Base-by-base conservation (phyloP, 2,113 vertebrate species). In the Silurus asotus region DNA sequence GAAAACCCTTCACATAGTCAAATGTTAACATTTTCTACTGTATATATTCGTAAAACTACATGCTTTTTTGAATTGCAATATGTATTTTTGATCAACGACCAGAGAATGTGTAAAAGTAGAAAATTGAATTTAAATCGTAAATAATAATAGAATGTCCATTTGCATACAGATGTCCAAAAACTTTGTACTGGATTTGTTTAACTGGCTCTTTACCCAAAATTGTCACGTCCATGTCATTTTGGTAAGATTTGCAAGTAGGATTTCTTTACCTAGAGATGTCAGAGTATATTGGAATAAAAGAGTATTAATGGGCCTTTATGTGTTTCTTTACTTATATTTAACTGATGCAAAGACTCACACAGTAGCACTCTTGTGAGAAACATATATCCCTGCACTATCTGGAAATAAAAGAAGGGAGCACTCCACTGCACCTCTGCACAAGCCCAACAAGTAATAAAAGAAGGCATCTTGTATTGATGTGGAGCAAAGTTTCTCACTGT, bases 401-500 rank as follows among this genome's bases (percentile, higher is more conserved):
- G 20, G 49, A 28, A 70, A 25, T 69, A 13, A 70, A 69, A 56
- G 64, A 69, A 3, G 10, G 45, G 49, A 58, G 49, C 65, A 28
- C 17, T 28, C 25, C 53, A 48, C 69, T 55, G 59, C 51, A 81
- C 59, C 67, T 58, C n/a, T 23, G 56, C 85, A 83, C 49, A 67
- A 77, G 45, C 70, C 70, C 70, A 45, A 69, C 70, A 56, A 76
- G 86, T 87, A 87, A 77, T 67, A 83, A 83, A 82, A 83, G 80
- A 82, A 67, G 81, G 51, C 80, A 76, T 87, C 70, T 67, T 19
- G 86, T 81, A 72, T 81, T 86, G 88, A 88, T 89, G 83, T 62
- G 8, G 76, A 78, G 84, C 84, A 81, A 86, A 90, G 82, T 84
- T 89, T 76, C 83, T 87, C 82, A 56, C 62, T 77, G 86, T 86